These are phyloP conservation scores for Mormyrops attenuatus DNA, from an alignment of 2,797 vertebrate species.

Conservation along the genomic window DNA sequence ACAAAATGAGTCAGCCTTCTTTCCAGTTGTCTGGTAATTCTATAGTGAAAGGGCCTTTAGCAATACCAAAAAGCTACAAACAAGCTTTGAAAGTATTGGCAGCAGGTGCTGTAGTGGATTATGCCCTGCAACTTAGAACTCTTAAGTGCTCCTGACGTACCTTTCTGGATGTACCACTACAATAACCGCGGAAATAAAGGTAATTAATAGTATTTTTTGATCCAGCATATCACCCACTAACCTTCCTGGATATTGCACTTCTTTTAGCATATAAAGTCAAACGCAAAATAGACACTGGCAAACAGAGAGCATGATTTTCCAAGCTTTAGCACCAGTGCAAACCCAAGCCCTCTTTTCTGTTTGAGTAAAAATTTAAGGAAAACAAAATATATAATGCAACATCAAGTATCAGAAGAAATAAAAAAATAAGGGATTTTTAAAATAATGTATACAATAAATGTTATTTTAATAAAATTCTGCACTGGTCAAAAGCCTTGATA, in stretches of 20 bases:
- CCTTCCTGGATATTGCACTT: slow-evolving; percentile 19
- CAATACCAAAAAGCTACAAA: background rate
- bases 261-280: slow-evolving; percentile 11
- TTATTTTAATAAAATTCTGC: background rate
- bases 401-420: background rate
- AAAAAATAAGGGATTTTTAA: background rate
- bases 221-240: background rate
- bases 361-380: background rate
- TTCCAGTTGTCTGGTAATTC: background rate
- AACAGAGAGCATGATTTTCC: background rate
- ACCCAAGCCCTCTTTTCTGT: background rate
- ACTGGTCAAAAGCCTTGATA: background rate
- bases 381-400: background rate
- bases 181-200: background rate
- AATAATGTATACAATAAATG: background rate
- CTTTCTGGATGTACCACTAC: background rate
- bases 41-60: background rate
- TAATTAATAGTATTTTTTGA: background rate
- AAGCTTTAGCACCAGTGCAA: background rate
- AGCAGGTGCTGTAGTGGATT: background rate
- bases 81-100: background rate
- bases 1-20: background rate
- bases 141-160: background rate
- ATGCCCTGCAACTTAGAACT: background rate
- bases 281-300: slow-evolving; percentile 8